These are phyloP conservation scores for Forbesichthys papilliferus DNA, from an alignment of 2,113 vertebrate genomes.

Conservation along the genomic window DNA sequence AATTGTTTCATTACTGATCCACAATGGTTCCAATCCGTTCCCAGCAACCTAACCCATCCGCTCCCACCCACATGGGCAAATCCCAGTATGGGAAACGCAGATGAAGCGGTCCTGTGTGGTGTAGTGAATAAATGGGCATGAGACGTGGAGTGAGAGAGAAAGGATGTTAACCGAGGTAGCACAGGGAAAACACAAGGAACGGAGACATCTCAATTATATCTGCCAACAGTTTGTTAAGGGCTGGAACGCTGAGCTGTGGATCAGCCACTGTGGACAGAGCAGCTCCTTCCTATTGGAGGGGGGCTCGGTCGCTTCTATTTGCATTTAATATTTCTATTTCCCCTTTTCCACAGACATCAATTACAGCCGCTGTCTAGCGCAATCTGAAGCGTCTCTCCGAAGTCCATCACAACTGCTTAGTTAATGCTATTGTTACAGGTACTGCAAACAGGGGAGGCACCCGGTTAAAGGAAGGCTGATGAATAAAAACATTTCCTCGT, in stretches of 20 bases:
- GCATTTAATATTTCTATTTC: constrained; percentile 47
- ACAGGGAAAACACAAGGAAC: neutral
- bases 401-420: constrained; percentile 44
- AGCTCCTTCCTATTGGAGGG: constrained; percentile 51
- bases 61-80: neutral
- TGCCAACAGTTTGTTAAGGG: constrained; percentile 36
- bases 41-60: constrained; percentile 14
- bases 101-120: constrained; percentile 16
- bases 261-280: constrained; percentile 15
- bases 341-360: constrained; percentile 47
- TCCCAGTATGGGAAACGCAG: constrained; percentile 26
- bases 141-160: constrained; percentile 27
- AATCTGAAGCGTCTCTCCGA: constrained; percentile 33
- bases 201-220: constrained; percentile 24
- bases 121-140: constrained; percentile 13
- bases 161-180: constrained; percentile 9
- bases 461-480: constrained; percentile 47
- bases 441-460: constrained; percentile 24
- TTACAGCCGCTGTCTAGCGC: constrained; percentile 53
- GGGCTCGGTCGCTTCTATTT: constrained; percentile 46
- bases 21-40: constrained; percentile 34
- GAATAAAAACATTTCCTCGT: constrained; percentile 44
- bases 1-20: constrained; percentile 70
- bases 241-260: constrained; percentile 17
- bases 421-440: constrained; percentile 56